phyloP scores from a whole-genome alignment of 2,113 vertebrate species.

The Thalassoma bifasciatum region DNA sequence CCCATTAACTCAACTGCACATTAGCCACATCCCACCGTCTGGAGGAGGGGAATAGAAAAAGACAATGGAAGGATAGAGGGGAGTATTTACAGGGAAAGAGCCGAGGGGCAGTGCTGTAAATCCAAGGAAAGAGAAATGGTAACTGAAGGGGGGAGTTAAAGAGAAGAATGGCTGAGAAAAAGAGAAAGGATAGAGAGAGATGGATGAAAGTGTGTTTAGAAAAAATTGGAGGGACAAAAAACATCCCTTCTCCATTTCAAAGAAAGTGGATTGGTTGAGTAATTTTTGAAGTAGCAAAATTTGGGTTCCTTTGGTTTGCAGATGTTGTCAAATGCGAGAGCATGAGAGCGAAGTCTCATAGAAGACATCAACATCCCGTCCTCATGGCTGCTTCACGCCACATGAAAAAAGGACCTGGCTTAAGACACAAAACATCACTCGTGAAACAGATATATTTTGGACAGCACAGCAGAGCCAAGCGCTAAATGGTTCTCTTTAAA shows the following conservation, averaged over 20 bases:
- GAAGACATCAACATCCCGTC: conserved; percentile 27
- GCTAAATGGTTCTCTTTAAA: conserved; percentile 33
- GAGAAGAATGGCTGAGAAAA: conserved; percentile 8
- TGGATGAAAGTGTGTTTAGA: conserved; percentile 2
- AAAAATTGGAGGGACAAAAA: background rate
- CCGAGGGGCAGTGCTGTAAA: conserved; percentile 59
- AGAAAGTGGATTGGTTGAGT: conserved; percentile 19
- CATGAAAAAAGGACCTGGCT: conserved; percentile 16
- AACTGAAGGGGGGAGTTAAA: conserved; percentile 19
- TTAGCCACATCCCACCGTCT: conserved; percentile 41
- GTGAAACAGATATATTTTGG: conserved; percentile 5
- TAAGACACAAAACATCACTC: conserved; percentile 2
- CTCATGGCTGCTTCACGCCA: conserved; percentile 9
- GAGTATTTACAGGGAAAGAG: conserved; percentile 55
- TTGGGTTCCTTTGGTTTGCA: conserved; percentile 15
- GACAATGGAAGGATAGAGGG: conserved; percentile 12
- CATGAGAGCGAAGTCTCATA: conserved; percentile 34
- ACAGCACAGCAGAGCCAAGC: conserved; percentile 10
- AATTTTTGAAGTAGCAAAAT: conserved; percentile 31
- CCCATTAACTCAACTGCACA: conserved; percentile 53
- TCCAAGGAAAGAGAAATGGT: conserved; percentile 6
- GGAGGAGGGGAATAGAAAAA: background rate
- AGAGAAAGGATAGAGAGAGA: conserved; percentile 5
- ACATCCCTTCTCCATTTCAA: background rate
- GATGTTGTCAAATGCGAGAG: conserved; percentile 23